Evolutionary conservation across 1,140 invertebrate species (phyloP), one percentile per base, ranked within the genome.

Genomic region (Zaprionus ghesquierei): DNA sequence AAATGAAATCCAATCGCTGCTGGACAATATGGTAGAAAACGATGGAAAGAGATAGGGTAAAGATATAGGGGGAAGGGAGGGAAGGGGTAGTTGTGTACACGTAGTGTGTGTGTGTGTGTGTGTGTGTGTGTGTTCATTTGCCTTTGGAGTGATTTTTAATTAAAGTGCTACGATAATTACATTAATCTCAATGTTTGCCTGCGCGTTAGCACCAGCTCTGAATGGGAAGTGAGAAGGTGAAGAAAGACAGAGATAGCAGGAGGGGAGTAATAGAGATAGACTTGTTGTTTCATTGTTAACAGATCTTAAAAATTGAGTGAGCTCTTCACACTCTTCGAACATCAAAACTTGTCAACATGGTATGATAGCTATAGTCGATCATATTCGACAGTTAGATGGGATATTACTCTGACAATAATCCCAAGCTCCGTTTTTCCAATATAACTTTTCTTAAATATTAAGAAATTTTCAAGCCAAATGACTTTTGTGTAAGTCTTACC

Each of bases 141-240:
- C 72, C 31, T 71, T 60, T 66, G 61, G 27, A 60, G 59, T 53
- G 68, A 50, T 87, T 80, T 79, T 87, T 82, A 87, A 82, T 87
- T 84, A 89, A 87, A 86, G 66, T 66, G 61, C 53, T 63, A 63
- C 76, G 85, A 84, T 87, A 89, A 89, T 89, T 81, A 75, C 79
- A 87, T 86, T 86, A 86, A 87, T 87, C 70, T 59, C 64, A 65
- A 53, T 68, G 68, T 72, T 79, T 87, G 50, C 51, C 41, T 15
- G 63, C 58, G 56, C 64, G 50, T 55, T 69, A 69, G 65, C 27
- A 46, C n/a, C 23, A 51, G 44, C 29, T 51, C n/a, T 12, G 25
- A 50, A 44, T 12, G 25, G 41, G 38, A 15, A 44, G 41, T 5
- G 13, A n/a, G 23, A 20, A 15, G n/a, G 1, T 1, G n/a, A 1